These are phyloP conservation scores for Cardiocondyla obscurior DNA, from an alignment of 1,140 invertebrate species.

Conservation along the genomic window DNA sequence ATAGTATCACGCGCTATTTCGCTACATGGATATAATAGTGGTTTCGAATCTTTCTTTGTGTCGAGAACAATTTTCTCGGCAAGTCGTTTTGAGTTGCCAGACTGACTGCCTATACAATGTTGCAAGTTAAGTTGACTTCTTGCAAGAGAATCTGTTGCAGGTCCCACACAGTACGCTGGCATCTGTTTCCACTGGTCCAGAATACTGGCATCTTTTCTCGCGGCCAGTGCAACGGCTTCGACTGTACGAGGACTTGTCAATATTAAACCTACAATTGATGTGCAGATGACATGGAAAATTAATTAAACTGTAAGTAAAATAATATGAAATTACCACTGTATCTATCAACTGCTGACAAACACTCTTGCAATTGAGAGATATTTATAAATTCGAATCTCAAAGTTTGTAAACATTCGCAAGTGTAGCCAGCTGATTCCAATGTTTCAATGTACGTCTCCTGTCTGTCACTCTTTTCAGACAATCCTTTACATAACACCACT, in stretches of 20 bases:
- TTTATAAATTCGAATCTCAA: slow-evolving; percentile 78
- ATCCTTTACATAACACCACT: slow-evolving; percentile 78
- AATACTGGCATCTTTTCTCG: slow-evolving; percentile 58
- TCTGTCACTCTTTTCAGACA: slow-evolving; percentile 69
- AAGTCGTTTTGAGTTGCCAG: slow-evolving; percentile 79
- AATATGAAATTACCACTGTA: slow-evolving; percentile 77
- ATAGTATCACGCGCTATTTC: slow-evolving; percentile 80
- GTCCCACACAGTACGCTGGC: slow-evolving; percentile 78
- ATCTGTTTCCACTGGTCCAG: slow-evolving; percentile 71
- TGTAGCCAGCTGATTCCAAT: slow-evolving; percentile 76
- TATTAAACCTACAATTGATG: slow-evolving; percentile 74
- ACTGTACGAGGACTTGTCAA: slow-evolving; percentile 80
- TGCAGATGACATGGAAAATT: neutral
- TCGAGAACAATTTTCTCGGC: slow-evolving; percentile 73
- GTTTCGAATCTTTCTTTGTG: slow-evolving; percentile 53
- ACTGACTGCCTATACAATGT: slow-evolving; percentile 74
- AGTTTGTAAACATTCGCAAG: slow-evolving; percentile 75
- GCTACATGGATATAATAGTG: slow-evolving; percentile 80
- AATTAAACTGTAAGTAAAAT: neutral
- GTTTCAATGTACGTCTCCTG: slow-evolving; percentile 73
- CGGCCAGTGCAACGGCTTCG: slow-evolving; percentile 72
- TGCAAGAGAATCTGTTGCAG: slow-evolving; percentile 75
- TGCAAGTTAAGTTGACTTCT: slow-evolving; percentile 70
- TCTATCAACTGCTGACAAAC: slow-evolving; percentile 64
- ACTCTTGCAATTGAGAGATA: slow-evolving; percentile 65